These are phyloP conservation scores for Micropoecilia bifurca DNA, from an alignment of 2,797 vertebrate genomes.

Conservation along the genomic window DNA sequence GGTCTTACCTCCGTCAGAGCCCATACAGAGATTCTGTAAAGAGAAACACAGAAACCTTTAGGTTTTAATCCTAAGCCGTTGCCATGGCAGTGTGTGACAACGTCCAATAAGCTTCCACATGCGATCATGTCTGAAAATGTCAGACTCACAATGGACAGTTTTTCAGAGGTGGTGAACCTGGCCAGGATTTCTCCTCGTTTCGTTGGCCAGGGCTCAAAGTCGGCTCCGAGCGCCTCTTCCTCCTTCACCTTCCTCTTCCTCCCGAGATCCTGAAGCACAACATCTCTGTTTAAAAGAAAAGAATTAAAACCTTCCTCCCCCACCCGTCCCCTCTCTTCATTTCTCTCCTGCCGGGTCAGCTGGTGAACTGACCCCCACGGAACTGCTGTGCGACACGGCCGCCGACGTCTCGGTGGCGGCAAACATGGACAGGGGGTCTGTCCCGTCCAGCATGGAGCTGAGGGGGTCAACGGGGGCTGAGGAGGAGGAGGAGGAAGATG, in stretches of 20 bases:
- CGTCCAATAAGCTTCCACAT: neutral
- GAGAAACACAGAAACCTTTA: conserved; percentile 18
- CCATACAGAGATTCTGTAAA: conserved; percentile 93
- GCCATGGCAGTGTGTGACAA: neutral
- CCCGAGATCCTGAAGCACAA: conserved; percentile 82
- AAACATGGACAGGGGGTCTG: conserved; percentile 93
- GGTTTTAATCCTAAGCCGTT: neutral
- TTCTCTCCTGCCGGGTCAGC: neutral
- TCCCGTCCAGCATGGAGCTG: conserved; percentile 93
- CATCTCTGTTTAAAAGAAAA: neutral
- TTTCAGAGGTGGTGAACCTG: conserved; percentile 96
- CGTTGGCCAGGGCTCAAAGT: conserved; percentile 93
- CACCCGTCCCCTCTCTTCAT: no score
- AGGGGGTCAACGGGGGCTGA: conserved; percentile 88
- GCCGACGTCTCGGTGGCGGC: conserved; percentile 81
- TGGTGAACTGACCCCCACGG: conserved; percentile 69
- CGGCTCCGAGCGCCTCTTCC: conserved; percentile 85
- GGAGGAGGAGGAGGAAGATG: conserved; percentile 90
- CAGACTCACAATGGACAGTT: conserved; percentile 93
- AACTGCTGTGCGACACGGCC: conserved; percentile 65
- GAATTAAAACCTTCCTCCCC: neutral
- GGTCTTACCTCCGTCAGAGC: conserved; percentile 91
- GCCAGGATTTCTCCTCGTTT: conserved; percentile 93
- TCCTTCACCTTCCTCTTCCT: conserved; percentile 87
- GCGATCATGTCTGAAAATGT: neutral